Evolutionary conservation across 2,888 invertebrate species (phyloP).

Genomic region (Rotaria magnacalcarata): DNA sequence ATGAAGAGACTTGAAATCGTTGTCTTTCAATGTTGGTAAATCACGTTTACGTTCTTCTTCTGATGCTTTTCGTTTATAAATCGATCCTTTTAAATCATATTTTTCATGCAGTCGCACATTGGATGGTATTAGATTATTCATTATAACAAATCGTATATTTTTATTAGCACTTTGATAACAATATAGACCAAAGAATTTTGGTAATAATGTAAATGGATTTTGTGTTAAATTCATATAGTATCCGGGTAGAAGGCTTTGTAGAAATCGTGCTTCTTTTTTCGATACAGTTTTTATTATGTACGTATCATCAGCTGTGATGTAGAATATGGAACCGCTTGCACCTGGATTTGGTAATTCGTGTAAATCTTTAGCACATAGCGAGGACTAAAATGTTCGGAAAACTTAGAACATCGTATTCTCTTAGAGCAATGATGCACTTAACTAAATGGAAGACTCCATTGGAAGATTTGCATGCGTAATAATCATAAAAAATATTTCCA

Average conservation of each 20-base stretch:
- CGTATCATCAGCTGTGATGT: constrained; percentile 93
- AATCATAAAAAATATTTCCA: too few species aligned
- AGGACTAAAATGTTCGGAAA: constrained; percentile 69
- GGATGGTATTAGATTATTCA: constrained; percentile 97
- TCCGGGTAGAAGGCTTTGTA: constrained; percentile 93
- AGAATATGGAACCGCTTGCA: constrained; percentile 98
- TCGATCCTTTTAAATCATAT: constrained; percentile 97
- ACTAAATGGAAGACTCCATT: too few species aligned
- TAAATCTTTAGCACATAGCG: constrained; percentile 88
- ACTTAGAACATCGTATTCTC: too few species aligned
- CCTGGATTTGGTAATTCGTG: constrained; percentile 95
- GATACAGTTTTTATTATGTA: constrained; percentile 99
- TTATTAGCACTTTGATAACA: constrained; percentile 96
- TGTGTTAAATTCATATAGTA: constrained; percentile 85
- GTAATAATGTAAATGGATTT: constrained; percentile 94
- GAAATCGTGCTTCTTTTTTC: constrained; percentile 97
- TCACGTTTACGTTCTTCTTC: constrained; percentile 83
- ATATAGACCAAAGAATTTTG: constrained; percentile 97
- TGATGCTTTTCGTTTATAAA: constrained; percentile 93
- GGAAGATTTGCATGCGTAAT: too few species aligned
- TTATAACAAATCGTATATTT: constrained; percentile 92
- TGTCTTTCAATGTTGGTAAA: constrained; percentile 90
- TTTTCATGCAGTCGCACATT: constrained; percentile 88
- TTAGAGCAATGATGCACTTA: too few species aligned
- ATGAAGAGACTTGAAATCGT: constrained; percentile 95